Evolutionary conservation across 2,797 vertebrate species (phyloP).

Genomic region (Acanthurus leucopareius): DNA sequence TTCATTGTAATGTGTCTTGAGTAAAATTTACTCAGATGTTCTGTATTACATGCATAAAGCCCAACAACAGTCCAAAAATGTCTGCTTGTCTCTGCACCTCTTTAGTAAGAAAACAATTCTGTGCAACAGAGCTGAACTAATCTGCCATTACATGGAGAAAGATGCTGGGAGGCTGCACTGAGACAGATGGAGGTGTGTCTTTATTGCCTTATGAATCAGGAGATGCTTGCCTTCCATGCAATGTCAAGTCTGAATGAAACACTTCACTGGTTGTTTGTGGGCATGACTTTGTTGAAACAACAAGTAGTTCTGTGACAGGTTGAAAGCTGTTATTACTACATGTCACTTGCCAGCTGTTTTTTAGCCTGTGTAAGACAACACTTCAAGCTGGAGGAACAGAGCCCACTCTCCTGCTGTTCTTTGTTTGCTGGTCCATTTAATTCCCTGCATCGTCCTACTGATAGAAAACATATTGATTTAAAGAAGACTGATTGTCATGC

Average conservation of each 20-base stretch:
- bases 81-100: constrained; percentile 35
- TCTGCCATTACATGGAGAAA: constrained; percentile 11
- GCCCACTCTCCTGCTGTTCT: constrained; percentile 38
- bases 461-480: constrained; percentile 58
- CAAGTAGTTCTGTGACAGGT: constrained; percentile 20
- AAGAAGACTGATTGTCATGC: constrained; percentile 35
- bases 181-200: constrained; percentile 37
- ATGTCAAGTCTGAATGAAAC: constrained; percentile 30
- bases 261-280: constrained; percentile 38
- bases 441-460: constrained; percentile 20
- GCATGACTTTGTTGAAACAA: constrained; percentile 28
- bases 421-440: constrained; percentile 49
- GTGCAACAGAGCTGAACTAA: constrained; percentile 36
- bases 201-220: constrained; percentile 33
- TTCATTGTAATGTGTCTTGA: constrained; percentile 25
- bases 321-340: constrained; percentile 57
- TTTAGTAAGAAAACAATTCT: background rate
- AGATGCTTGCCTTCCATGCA: constrained; percentile 11
- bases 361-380: constrained; percentile 33
- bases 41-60: constrained; percentile 12
- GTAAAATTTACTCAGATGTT: constrained; percentile 30
- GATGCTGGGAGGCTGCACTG: constrained; percentile 6
- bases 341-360: constrained; percentile 24
- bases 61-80: constrained; percentile 14
- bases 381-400: constrained; percentile 35